A percentile compares a stretch with the other conserved stretches of the same genome.
phyloP scores from a whole-genome alignment of 2,797 vertebrate genomes.

The Kryptopterus vitreolus region DNA sequence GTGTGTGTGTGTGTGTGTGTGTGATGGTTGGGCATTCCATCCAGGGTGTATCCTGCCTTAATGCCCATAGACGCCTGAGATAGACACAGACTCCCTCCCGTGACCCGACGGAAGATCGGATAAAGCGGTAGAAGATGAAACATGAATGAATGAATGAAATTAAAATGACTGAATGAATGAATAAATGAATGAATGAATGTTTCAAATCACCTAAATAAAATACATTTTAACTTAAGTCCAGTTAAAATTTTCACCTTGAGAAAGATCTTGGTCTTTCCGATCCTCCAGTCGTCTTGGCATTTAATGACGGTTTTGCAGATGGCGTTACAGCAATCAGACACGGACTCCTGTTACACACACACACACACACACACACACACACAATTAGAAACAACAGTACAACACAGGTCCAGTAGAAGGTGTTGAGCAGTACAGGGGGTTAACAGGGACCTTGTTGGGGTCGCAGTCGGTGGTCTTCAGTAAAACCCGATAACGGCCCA shows the following conservation, averaged over 20 bases:
- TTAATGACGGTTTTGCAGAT: constrained; percentile 77
- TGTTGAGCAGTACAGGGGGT: too few species aligned
- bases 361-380: neutral
- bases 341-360: constrained; percentile 58
- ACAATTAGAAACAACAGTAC: neutral
- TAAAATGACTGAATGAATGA: too few species aligned
- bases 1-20: too few species aligned
- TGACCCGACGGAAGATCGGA: too few species aligned
- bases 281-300: constrained; percentile 80
- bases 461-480: constrained; percentile 70
- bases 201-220: neutral
- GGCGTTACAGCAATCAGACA: constrained; percentile 71
- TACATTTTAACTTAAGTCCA: neutral
- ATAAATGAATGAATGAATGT: too few species aligned
- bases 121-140: too few species aligned
- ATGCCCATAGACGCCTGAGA: too few species aligned
- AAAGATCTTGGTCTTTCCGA: constrained; percentile 89
- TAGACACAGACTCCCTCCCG: too few species aligned
- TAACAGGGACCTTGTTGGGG: constrained; percentile 64
- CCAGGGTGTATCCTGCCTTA: too few species aligned
- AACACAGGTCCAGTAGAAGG: neutral
- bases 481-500: constrained; percentile 79
- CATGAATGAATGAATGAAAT: too few species aligned
- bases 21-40: too few species aligned
- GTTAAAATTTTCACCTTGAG: constrained; percentile 93